Evolutionary conservation across 2,797 vertebrate species (phyloP), one percentile per base, ranked within the genome.

Genomic region (Sus cebifrons): DNA sequence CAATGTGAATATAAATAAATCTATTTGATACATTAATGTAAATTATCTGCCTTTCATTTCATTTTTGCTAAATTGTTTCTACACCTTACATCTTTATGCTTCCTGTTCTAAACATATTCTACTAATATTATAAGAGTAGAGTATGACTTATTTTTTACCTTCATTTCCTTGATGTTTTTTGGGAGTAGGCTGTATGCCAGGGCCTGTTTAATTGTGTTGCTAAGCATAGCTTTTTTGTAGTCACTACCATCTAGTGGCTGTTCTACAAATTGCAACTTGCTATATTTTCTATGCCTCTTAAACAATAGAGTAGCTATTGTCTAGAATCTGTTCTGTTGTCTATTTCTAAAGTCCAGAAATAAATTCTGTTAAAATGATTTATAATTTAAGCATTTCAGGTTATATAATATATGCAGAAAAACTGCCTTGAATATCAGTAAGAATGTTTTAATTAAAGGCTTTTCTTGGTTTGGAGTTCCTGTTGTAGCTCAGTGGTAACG

Each of bases 241-340:
- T 96, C 62, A 16, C 77, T 89, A 74, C 98, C 98, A 98, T 93
- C 98, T 99, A 98, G 98, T 98, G 98, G 98, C 96, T 93, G 21
- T 78, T 96, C 17, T 85, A 17, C 36, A 94, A 2, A 97, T 97
- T 98, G 94, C 98, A 98, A 58, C 32, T 13, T 86, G 84, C n/a
- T 94, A 3, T 94, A 11, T 83, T 84, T 73, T 78, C 20, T 12
- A 70, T 71, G 16, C 32, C 10, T 7, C 29, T 91, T 65, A 49
- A 29, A n/a, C 9, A 73, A 8, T 56, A 6, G 68, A 85, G 44
- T 49, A 95, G 49, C 8, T 81, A 0, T 58, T 92, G 14, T 79
- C 20, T 89, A 23, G 20, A 49, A 73, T 91, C 71, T 92, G 16
- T 82, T 75, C 21, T 78, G 1, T 36, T 79, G 58, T 70, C 44